Evolutionary conservation across 2,113 vertebrate genomes (phyloP), one percentile per base, ranked within the genome.

Genomic region (Parus major): DNA sequence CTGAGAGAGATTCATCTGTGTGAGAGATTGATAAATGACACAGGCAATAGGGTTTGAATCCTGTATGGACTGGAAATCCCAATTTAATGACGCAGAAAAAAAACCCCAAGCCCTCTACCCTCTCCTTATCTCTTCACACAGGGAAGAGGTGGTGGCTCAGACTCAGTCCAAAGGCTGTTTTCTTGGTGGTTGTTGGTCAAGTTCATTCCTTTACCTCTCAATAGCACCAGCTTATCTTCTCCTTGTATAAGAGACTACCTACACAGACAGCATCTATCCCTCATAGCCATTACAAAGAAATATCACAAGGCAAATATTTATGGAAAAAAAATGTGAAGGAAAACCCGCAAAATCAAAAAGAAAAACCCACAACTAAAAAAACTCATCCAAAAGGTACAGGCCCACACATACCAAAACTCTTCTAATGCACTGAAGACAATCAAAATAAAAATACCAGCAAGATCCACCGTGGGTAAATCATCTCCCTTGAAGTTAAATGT

Each of bases 381-480:
- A 12, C 14, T 33, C 9, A 23, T 28, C 13, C 24, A 28, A 36
- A 71, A 77, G 23, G 2, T 47, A 88, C 15, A 52, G 44, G n/a
- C 3, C 2, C 35, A 46, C 25, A n/a, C 6, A 6, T 8, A 75
- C 15, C 42, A 28, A 64, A 57, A 59, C 27, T 35, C 65, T 44
- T 46, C 9, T 65, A 81, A 41, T 39, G 3, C 11, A 46, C 2
- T 46, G 7, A n/a, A 57, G 16, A 57, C 12, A 9, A 68, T 11
- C 15, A 47, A n/a, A 70, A 57, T 25, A 75, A 31, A 73, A 76
- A 70, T 92, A 95, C 91, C 92, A 91, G 52, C 7, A 71, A 44
- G 42, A 61, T 88, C 39, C 36, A 52, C 36, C 27, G 36, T 35
- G 79, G 61, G 17, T 9, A 71, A 28, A 23, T 70, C 13, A 0